Evolutionary conservation across 2,888 invertebrate genomes (phyloP), one percentile per base, ranked within the genome.

Genomic region (Callinectes sapidus): DNA sequence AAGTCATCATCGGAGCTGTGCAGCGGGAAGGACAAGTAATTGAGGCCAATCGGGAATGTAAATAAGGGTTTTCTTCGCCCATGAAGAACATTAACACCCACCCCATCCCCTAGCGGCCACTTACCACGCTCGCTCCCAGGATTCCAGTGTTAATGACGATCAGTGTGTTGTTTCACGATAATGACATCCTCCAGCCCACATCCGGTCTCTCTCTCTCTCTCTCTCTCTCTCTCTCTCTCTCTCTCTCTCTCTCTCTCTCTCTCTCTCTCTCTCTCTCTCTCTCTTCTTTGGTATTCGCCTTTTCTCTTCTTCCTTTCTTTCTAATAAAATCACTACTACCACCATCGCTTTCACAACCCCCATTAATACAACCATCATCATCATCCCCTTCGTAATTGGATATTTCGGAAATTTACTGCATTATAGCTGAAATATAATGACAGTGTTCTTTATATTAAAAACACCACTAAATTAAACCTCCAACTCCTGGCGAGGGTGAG

Each of bases 51-150:
- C 81, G 5, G 81, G 81, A 81, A 81, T 81, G 81, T 81, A 81
- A 81, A 81, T 81, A 81, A 81, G 81, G 35, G 81, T 81, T 13
- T 81, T 81, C 81, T 35, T 6, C 81, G 35, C 81, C 35, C 81
- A 13, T 81, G 81, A 35, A 81, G 32, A 81, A 35, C 32, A 32
- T 81, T 32, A 81, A 81, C 81, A 81, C 32, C 32, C 81, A n/a
- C 23, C 42, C 32, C 13, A 23, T 14, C 71, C 42, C 28, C n/a
- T 71, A 71, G 48, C 48, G 71, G 71, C 71, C 89, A 71, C 71
- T 89, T 89, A 71, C 89, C 42, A 71, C 89, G 42, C 71, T 13
- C 71, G 71, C 89, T 89, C 89, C 89, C 89, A 89, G 89, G 71
- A 66, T 32, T 89, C 35, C 89, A 66, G 35, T 71, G 71, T 89